Percentiles rank a stretch among this genome's conserved stretches.
phyloP scores from a whole-genome alignment of 2,113 vertebrate genomes.

The Columba livia region DNA sequence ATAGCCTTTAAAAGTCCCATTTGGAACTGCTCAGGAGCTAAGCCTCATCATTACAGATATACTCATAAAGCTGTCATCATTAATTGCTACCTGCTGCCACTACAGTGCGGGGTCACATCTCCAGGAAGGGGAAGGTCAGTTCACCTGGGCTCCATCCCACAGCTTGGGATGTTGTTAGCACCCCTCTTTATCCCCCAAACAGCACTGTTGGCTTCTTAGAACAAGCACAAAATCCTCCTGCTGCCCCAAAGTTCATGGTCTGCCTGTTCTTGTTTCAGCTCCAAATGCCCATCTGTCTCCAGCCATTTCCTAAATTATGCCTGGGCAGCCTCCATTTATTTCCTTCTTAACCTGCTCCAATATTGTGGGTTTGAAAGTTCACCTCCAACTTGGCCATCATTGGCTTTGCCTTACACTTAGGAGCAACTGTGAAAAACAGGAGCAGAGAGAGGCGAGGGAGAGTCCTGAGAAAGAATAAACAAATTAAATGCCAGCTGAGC shows the following conservation, averaged over 20 bases:
- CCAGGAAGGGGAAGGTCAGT: neutral
- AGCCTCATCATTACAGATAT: neutral
- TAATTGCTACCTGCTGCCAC: neutral
- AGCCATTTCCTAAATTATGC: conserved; percentile 15
- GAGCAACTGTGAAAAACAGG: neutral
- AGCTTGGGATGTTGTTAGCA: neutral
- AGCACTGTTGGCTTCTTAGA: neutral
- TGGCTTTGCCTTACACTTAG: conserved; percentile 28
- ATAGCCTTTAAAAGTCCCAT: conserved; percentile 27
- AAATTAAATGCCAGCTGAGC: conserved; percentile 40
- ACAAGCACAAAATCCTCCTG: neutral
- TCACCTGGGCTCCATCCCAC: neutral
- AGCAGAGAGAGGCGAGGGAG: neutral
- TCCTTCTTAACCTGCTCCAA: conserved; percentile 11
- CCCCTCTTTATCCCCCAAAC: neutral
- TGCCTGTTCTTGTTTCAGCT: neutral
- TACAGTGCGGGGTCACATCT: neutral
- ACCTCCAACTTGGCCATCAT: neutral
- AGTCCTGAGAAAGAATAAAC: conserved; percentile 13
- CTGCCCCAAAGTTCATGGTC: neutral
- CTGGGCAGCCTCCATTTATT: neutral
- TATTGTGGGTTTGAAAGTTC: conserved; percentile 23
- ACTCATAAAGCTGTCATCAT: conserved; percentile 54
- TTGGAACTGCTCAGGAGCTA: conserved; percentile 27
- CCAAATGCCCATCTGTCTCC: neutral